Base-by-base conservation (phyloP, 1,140 invertebrate species). In the Trachymyrmex cornetzi region DNA sequence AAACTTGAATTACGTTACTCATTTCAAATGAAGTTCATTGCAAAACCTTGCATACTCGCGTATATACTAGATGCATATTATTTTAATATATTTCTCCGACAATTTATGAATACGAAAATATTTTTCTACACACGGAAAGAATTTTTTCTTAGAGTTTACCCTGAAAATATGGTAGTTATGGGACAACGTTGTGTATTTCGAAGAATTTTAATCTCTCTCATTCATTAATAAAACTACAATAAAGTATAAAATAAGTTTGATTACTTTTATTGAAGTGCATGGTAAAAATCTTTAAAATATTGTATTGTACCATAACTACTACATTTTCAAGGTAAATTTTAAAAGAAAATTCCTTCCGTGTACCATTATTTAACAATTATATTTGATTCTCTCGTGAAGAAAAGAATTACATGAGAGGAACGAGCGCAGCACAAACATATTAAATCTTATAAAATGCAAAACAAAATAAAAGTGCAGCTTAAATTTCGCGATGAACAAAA, bases 1-100 rank as follows among this genome's bases (percentile, higher is more conserved):
- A 48, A 84, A 34, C 38, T 34, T 16, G 34, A 82, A 82, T 82
- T 19, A 34, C 11, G 6, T 38, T 64, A 82, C 2, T 48, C 50
- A n/a, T 27, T 61, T 44, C 34, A 74, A 3, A 11, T 59, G 14
- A 55, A 69, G 27, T 69, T 81, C 30, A 61, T 38, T 71, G 53
- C 9, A 50, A 81, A 71, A 71, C 50, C 22, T 71, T 71, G 66
- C 14, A 27, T 5, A 12, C 34, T 16, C 16, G 50, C 38, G n/a
- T 44, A 44, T 9, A 5, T 16, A 14, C 4, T 3, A 55, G 50
- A 48, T 61, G 24, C 30, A 57, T n/a, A 9, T 81, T 55, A 81
- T 57, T 69, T 80, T 19, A 69, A 80, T 44, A 19, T 38, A n/a
- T 34, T 38, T 69, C 14, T 24, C 2, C 12, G 24, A 67, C 12